Evolutionary conservation across 2,888 invertebrate species (phyloP).

Genomic region (Yponomeuta evonymella): DNA sequence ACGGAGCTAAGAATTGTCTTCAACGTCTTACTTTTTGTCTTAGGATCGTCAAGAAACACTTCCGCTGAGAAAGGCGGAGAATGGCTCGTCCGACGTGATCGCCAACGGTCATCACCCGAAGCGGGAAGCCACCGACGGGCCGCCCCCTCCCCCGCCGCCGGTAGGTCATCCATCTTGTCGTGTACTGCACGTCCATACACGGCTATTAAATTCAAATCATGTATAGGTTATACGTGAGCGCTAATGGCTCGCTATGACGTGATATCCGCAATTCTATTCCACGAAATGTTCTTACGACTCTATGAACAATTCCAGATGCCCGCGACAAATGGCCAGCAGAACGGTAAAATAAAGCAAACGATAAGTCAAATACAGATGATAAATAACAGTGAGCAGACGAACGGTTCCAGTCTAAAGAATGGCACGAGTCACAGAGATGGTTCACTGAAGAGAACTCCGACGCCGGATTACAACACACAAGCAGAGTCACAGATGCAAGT

Average conservation of each 20-base stretch:
- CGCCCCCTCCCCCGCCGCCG: conserved; percentile 79
- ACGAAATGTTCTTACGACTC: background rate
- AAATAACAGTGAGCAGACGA: conserved; percentile 35
- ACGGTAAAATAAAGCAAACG: conserved; percentile 42
- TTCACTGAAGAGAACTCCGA: conserved; percentile 53
- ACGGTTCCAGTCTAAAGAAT: conserved; percentile 19
- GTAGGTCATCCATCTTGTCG: conserved; percentile 48
- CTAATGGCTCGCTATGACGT: conserved; percentile 6
- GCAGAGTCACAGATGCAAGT: conserved; percentile 33
- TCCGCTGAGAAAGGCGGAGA: conserved; percentile 44
- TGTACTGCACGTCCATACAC: background rate
- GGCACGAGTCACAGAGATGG: conserved; percentile 31
- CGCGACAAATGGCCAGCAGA: conserved; percentile 46
- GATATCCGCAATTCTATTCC: conserved; percentile 11
- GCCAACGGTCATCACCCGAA: conserved; percentile 28
- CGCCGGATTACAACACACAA: conserved; percentile 58
- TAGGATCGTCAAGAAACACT: conserved; percentile 62
- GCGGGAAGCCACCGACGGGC: conserved; percentile 46
- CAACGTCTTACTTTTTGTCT: conserved; percentile 24
- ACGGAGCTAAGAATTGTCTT: conserved; percentile 16
- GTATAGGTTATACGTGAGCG: background rate
- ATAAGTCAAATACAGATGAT: conserved; percentile 33
- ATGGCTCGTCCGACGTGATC: conserved; percentile 29
- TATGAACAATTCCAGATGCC: conserved; percentile 46
- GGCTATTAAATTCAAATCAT: conserved; percentile 14